Base-by-base conservation (phyloP, 2,113 vertebrate genomes). In the Psephotus haematonotus region DNA sequence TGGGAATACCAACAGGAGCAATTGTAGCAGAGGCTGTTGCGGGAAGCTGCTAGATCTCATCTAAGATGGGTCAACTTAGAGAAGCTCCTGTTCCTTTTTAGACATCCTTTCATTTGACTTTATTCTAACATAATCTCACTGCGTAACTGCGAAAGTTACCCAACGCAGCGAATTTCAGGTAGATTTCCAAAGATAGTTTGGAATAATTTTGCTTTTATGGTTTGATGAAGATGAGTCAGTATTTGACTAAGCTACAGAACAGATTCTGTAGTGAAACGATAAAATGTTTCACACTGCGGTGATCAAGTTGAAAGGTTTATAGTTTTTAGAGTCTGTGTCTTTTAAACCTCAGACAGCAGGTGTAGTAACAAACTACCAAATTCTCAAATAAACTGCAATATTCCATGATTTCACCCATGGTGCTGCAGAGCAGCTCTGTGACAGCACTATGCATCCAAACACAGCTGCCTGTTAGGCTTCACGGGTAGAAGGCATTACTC, bases 321-420 rank as follows among this genome's bases (percentile, higher is more conserved):
- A 89, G 88, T 79, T 79, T 97, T 88, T 96, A 97, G 97, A 97
- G 96, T 81, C 81, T 92, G 68, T 93, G 80, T 95, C 94, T 98
- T 97, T 97, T 93, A 97, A 76, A 81, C 85, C 94, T 97, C 95
- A 97, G 92, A 90, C 44, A 72, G 97, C 98, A 98, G 97, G 97
- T 98, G 95, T 93, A 96, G 97, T 97, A 97, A 97, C 92, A 97
- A 97, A 96, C 96, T 95, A 92, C 89, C 96, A 96, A 94, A 90
- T 93, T 97, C 97, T 96, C 96, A 97, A 97, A 97, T 97, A 98
- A 97, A 97, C 89, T 97, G 96, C 92, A 95, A 35, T 95, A 94
- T 98, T 98, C 98, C 98, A 98, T 98, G 97, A 98, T 97, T 97
- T 98, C 97, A 98, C 89, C 95, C 3, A 12, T 94, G 82, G 96